A percentile compares a stretch with the other conserved stretches of the same genome.
Conservation (phyloP, 2,888 invertebrate genomes). For the Machimus atricapillus region DNA sequence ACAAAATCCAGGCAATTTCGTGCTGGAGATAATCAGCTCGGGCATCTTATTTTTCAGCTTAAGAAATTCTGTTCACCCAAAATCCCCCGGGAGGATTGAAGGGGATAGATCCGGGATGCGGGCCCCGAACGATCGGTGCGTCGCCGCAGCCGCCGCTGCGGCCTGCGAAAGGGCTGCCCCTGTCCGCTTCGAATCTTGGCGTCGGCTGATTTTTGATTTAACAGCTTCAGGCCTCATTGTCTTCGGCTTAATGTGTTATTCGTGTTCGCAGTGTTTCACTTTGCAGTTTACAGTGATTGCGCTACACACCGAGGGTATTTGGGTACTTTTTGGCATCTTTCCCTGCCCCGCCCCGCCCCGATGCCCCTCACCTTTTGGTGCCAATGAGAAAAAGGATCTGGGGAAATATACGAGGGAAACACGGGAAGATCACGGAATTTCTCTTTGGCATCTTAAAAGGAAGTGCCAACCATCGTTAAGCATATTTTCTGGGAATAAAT, state of each 20-base stretch:
- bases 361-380: not conserved
- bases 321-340: not conserved
- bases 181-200: not conserved
- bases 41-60: slow-evolving; percentile 21
- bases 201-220: slow-evolving; percentile 35
- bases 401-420: not conserved
- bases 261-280: slow-evolving; percentile 31
- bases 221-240: slow-evolving; percentile 21
- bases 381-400: not conserved
- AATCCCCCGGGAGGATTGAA: not conserved
- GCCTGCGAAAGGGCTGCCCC: not conserved
- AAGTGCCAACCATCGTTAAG: not conserved
- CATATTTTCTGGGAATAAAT: not conserved
- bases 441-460: not conserved
- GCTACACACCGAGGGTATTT: not conserved
- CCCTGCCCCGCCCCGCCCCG: not conserved
- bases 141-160: not conserved
- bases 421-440: not conserved
- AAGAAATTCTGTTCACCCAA: slow-evolving; percentile 12
- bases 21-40: not conserved
- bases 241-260: slow-evolving; percentile 35
- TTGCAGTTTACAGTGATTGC: slow-evolving; percentile 15
- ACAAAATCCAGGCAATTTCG: slow-evolving; percentile 19
- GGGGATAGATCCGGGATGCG: not conserved
- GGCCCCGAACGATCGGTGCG: not conserved